Evolutionary conservation across 2,797 vertebrate genomes (phyloP).

Genomic region (Argya squamiceps): DNA sequence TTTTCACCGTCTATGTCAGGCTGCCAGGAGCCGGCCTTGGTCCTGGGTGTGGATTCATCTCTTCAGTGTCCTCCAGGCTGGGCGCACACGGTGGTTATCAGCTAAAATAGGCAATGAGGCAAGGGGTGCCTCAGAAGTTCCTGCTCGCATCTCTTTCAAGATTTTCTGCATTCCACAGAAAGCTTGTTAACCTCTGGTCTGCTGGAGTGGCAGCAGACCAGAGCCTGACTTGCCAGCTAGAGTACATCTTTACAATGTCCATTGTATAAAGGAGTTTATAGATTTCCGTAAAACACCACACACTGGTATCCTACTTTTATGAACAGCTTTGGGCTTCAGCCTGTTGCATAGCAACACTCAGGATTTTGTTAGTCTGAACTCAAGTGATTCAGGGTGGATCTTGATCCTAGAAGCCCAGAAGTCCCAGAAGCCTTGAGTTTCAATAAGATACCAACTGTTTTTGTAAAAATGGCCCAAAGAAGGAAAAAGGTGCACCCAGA

Average conservation of each 20-base stretch:
- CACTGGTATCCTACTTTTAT: neutral
- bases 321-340: neutral
- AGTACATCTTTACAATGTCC: neutral
- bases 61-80: neutral
- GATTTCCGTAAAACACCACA: neutral
- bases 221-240: neutral
- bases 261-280: neutral
- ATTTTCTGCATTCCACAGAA: conserved; percentile 17
- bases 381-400: neutral
- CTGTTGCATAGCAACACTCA: neutral
- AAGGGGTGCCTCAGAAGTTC: neutral
- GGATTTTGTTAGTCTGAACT: neutral
- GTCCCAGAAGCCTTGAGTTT: neutral
- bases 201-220: neutral
- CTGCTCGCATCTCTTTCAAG: neutral
- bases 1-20: neutral
- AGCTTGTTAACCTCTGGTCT: neutral
- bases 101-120: conserved; percentile 38
- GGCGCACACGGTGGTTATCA: neutral
- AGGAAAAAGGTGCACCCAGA: neutral
- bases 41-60: conserved; percentile 12
- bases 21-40: conserved; percentile 24
- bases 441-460: neutral
- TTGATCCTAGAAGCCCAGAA: neutral
- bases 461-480: neutral